Conservation (phyloP, 1,140 invertebrate species). For the Drosophila repletoides region DNA sequence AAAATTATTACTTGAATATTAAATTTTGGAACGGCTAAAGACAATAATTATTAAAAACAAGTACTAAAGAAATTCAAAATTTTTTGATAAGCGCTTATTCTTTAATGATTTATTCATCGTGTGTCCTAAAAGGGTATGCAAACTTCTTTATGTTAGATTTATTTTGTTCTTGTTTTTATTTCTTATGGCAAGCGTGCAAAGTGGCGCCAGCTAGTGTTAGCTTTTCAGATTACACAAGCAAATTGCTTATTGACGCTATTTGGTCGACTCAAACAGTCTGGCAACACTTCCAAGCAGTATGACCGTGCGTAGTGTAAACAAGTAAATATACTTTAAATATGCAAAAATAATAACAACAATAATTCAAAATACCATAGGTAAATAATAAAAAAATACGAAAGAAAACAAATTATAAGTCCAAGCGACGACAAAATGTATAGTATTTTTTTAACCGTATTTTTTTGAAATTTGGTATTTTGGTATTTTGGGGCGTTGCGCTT, state of each 20-base stretch:
- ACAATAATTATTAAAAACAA: too few species aligned
- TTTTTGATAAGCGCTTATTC: too few species aligned
- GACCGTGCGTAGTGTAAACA: neutral
- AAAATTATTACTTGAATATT: too few species aligned
- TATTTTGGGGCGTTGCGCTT: conserved; percentile 41
- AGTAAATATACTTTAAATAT: too few species aligned
- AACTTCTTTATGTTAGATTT: neutral
- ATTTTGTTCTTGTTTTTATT: neutral
- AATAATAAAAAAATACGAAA: too few species aligned
- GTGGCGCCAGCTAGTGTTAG: conserved; percentile 12
- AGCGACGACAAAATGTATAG: neutral
- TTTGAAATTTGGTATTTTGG: conserved; percentile 5
- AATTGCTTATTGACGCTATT: neutral
- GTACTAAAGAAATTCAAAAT: too few species aligned
- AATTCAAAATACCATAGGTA: too few species aligned
- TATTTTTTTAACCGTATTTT: conserved; percentile 16
- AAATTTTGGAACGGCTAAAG: too few species aligned
- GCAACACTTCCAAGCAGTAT: conserved; percentile 15
- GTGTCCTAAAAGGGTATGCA: neutral
- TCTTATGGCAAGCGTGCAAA: neutral
- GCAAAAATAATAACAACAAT: too few species aligned
- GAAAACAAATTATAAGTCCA: too few species aligned
- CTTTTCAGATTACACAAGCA: too few species aligned
- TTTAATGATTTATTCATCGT: too few species aligned
- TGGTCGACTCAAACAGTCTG: conserved; percentile 8